These are phyloP conservation scores for Leiothrix lutea DNA, from an alignment of 2,113 vertebrate species.

Conservation along the genomic window DNA sequence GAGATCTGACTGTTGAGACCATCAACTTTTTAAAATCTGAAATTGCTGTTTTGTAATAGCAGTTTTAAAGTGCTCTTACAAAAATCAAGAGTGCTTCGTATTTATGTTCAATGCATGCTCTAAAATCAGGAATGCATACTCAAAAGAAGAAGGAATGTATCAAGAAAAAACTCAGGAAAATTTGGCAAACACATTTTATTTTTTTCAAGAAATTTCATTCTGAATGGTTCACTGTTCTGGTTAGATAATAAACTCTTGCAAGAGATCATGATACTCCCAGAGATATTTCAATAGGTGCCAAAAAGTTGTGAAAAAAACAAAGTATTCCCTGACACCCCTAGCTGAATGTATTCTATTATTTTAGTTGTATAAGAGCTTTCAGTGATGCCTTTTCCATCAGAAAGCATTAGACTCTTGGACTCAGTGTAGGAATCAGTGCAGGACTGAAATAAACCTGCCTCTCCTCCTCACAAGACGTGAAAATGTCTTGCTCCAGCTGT, in stretches of 20 bases:
- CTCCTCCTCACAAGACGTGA: not conserved
- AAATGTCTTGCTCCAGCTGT: not conserved
- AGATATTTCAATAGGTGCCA: not conserved
- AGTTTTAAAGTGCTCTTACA: not conserved
- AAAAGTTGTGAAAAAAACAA: not conserved
- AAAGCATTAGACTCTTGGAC: not conserved
- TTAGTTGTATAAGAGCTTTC: not conserved
- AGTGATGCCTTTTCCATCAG: not conserved
- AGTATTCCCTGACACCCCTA: not conserved
- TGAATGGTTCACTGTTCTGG: not conserved
- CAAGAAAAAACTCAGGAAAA: not conserved
- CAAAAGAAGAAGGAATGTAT: not conserved
- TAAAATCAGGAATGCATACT: not conserved
- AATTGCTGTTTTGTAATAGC: not conserved
- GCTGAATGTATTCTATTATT: not conserved
- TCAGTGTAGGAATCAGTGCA: not conserved
- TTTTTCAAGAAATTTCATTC: not conserved
- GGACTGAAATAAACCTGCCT: not conserved
- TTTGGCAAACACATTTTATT: not conserved
- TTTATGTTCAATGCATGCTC: not conserved
- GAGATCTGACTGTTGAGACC: not conserved
- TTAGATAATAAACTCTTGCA: not conserved
- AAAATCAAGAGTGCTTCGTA: not conserved
- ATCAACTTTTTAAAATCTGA: not conserved
- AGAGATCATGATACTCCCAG: not conserved